A percentile compares a stretch with the other conserved stretches of the same genome.
Evolutionary conservation across 2,113 vertebrate species (phyloP).

Genomic region (Cairina moschata): DNA sequence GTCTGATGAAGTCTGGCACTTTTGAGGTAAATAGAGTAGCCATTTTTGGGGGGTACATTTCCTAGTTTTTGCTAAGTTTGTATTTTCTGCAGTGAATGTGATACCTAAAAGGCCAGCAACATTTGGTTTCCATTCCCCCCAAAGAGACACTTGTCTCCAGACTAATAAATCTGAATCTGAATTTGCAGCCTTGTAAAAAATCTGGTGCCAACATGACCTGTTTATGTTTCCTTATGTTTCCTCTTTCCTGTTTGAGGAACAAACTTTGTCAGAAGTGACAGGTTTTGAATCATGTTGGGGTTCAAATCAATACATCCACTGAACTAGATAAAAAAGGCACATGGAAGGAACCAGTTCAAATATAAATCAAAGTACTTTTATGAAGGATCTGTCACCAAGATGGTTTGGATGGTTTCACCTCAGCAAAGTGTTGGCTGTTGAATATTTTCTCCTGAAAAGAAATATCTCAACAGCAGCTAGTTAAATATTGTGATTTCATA

Average conservation of each 20-base stretch:
- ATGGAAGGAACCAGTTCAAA: neutral
- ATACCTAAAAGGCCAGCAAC: neutral
- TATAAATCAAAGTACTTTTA: neutral
- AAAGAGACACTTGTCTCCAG: constrained; percentile 32
- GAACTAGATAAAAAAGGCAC: neutral
- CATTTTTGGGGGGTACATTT: neutral
- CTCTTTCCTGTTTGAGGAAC: neutral
- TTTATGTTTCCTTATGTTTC: neutral
- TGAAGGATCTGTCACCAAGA: neutral
- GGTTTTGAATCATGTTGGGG: neutral
- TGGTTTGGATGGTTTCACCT: neutral
- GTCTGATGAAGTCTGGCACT: neutral
- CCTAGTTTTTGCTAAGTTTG: neutral
- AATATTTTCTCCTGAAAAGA: constrained; percentile 20
- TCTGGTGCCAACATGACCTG: neutral
- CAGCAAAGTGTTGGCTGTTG: neutral
- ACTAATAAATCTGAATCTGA: constrained; percentile 37
- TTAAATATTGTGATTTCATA: constrained; percentile 64
- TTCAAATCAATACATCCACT: neutral
- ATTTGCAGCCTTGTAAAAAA: neutral
- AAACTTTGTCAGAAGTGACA: neutral
- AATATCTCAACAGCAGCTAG: constrained; percentile 36
- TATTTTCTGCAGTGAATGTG: neutral
- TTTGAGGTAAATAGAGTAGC: neutral
- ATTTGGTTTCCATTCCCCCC: constrained; percentile 29